A percentile compares a stretch with the other conserved stretches of the same genome.
Evolutionary conservation across 1,140 invertebrate species (phyloP).

Genomic region (Lepidurus packardi): DNA sequence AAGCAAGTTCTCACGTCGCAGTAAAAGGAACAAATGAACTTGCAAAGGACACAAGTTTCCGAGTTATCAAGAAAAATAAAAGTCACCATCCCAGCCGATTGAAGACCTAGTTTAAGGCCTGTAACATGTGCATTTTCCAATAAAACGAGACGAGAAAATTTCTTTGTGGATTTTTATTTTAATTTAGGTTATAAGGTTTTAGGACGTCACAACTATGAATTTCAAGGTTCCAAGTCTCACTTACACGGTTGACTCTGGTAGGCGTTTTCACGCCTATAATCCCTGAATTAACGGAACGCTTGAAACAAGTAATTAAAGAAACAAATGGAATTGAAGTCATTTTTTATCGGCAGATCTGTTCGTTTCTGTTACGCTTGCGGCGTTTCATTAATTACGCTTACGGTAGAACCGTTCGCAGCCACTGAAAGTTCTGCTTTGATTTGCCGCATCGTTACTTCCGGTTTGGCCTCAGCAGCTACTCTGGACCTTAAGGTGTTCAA

Average conservation of each 20-base stretch:
- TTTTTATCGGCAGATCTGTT: too few relatives aligned
- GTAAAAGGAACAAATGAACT: neutral
- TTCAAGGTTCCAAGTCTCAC: too few relatives aligned
- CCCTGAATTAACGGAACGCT: too few relatives aligned
- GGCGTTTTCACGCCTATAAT: too few relatives aligned
- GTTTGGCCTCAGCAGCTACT: neutral
- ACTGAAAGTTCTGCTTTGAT: neutral
- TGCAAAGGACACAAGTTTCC: neutral
- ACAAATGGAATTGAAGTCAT: too few relatives aligned
- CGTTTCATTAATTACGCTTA: neutral
- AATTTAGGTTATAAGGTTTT: neutral
- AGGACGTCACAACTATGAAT: neutral
- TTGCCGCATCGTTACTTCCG: neutral
- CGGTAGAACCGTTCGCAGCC: neutral
- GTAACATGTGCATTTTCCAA: slow-evolving; percentile 22
- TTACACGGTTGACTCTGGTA: too few relatives aligned
- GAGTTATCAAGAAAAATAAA: neutral
- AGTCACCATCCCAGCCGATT: slow-evolving; percentile 11
- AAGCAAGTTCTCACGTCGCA: neutral
- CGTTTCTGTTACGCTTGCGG: too few relatives aligned
- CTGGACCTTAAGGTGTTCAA: neutral
- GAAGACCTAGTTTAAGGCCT: neutral
- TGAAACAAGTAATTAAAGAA: too few relatives aligned
- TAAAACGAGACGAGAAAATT: slow-evolving; percentile 1
- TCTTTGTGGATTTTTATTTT: neutral